Base-by-base conservation (phyloP, 2,797 vertebrate genomes). In the Rhinella marina region DNA sequence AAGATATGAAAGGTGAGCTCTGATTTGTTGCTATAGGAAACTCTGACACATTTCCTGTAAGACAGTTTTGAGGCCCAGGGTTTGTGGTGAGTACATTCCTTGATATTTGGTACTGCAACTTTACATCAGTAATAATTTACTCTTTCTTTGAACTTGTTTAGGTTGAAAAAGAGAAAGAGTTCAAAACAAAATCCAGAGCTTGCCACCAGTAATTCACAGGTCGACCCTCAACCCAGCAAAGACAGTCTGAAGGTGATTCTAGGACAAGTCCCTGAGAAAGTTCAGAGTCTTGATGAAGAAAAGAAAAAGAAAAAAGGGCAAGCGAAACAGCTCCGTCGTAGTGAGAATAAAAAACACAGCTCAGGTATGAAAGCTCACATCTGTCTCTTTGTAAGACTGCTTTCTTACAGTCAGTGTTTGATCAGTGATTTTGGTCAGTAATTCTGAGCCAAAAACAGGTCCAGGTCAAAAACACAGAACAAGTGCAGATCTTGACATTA, bases 131-230 rank as follows among this genome's bases (percentile, higher is more conserved):
- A 16, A 1, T 79, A 62, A 75, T 84, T 2, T 50, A 5, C 82
- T 68, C 16, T 61, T 59, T 77, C 3, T 68, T 62, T 85, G 4
- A 64, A 25, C 9, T 76, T 88, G 64, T 73, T 81, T 80, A 96
- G 95, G 72, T 92, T 96, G 90, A 96, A 96, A 89, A 96, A 95
- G 93, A 96, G 95, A 91, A 95, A 93, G 70, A 93, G 94, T 91
- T 90, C 92, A 84, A 96, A 95, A 87, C 95, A 94, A 92, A 95
- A 92, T 90, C 84, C 93, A 0, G 95, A 95, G 72, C 41, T 91
- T 7, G 54, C 90, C 7, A 90, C 94, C 84, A 81, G 91, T 85
- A 93, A 19, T 87, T 90, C 92, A 21, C 66, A 86, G 82, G 92
- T 62, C 72, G 92, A 90, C 70, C 25, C 92, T 59, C 83, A 88